Conservation (phyloP, 2,888 invertebrate species). For the Pheosia gnoma region DNA sequence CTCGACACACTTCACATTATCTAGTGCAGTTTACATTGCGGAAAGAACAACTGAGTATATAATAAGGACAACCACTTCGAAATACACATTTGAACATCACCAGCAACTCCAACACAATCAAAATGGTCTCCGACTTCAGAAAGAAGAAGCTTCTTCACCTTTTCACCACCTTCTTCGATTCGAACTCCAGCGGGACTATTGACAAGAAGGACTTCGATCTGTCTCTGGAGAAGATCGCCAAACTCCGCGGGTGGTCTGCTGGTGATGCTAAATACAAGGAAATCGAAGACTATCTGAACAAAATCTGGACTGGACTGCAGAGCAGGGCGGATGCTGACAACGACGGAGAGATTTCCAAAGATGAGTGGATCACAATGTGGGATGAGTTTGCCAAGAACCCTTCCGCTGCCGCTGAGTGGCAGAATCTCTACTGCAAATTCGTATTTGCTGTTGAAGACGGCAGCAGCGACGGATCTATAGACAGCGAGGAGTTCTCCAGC, state of each 20-base stretch:
- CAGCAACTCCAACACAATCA: constrained; percentile 46
- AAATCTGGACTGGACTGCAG: constrained; percentile 93
- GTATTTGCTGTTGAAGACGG: constrained; percentile 94
- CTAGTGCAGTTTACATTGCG: constrained; percentile 5
- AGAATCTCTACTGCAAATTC: constrained; percentile 92
- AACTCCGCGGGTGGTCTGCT: constrained; percentile 90
- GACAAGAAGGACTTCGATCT: constrained; percentile 94
- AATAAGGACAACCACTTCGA: neutral
- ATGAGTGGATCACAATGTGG: constrained; percentile 77
- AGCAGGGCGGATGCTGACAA: constrained; percentile 92
- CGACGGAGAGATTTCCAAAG: constrained; percentile 88
- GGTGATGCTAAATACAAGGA: constrained; percentile 90
- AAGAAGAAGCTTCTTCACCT: constrained; percentile 94
- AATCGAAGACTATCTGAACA: constrained; percentile 88
- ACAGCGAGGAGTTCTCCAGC: constrained; percentile 91
- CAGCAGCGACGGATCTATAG: constrained; percentile 90
- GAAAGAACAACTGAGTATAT: neutral
- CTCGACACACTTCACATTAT: neutral
- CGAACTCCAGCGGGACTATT: constrained; percentile 93
- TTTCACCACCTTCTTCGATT: constrained; percentile 94
- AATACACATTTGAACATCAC: neutral
- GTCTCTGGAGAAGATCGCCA: constrained; percentile 92
- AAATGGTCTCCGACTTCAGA: constrained; percentile 92
- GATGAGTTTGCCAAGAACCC: constrained; percentile 87
- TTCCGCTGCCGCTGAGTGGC: constrained; percentile 90